phyloP scores from a whole-genome alignment of 2,888 invertebrate genomes.

The Julus scandinavius region DNA sequence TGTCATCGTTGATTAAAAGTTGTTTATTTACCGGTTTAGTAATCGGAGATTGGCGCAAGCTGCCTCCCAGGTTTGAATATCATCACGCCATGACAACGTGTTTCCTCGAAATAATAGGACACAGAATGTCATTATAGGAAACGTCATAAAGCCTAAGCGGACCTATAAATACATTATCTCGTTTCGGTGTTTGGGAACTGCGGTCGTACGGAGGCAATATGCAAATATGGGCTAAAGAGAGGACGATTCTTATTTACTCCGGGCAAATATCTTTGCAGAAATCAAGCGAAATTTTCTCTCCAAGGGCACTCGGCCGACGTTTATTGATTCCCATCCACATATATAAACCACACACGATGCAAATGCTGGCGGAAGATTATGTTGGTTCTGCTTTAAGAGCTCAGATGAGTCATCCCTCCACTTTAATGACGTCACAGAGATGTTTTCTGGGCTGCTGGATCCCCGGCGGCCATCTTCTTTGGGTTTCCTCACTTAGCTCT shows the following conservation, averaged over 20 bases:
- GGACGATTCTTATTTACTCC: background rate
- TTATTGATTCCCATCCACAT: slow-evolving; percentile 1
- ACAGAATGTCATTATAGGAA: background rate
- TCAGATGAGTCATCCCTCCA: background rate
- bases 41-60: background rate
- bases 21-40: background rate
- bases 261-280: background rate
- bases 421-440: background rate
- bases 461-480: slow-evolving; percentile 3
- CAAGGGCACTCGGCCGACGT: slow-evolving; percentile 18
- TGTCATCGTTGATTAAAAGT: background rate
- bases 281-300: background rate
- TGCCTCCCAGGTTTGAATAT: background rate
- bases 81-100: background rate
- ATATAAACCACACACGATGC: background rate
- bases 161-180: slow-evolving; percentile 20
- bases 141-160: background rate
- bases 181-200: background rate
- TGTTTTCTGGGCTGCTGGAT: background rate
- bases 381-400: background rate
- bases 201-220: background rate
- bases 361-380: background rate
- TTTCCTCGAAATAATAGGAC: slow-evolving; percentile 33
- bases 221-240: slow-evolving; percentile 12
- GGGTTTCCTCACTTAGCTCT: background rate